Conservation (phyloP, 2,113 vertebrate species). For the Macheiramphus alcinus region DNA sequence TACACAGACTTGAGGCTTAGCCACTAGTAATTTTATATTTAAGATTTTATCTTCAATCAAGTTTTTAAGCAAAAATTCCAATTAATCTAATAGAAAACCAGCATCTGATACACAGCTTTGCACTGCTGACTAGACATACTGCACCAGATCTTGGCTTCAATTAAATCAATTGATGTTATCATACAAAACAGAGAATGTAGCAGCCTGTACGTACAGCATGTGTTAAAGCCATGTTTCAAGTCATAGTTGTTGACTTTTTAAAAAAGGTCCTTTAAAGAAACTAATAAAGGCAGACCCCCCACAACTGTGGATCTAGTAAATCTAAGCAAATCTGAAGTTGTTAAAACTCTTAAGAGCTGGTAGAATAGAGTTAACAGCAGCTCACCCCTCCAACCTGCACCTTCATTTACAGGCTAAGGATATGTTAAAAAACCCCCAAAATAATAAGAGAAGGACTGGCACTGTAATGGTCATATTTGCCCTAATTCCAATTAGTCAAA, state of each 20-base stretch:
- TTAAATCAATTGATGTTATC: constrained; percentile 10
- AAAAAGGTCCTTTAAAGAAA: not conserved
- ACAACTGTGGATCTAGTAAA: not conserved
- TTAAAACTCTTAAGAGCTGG: not conserved
- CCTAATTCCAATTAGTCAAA: not conserved
- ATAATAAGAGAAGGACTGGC: not conserved
- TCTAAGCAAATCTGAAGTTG: not conserved
- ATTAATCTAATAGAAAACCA: not conserved
- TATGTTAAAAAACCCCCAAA: not conserved
- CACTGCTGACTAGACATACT: not conserved
- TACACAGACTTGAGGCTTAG: not conserved
- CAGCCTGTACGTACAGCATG: not conserved
- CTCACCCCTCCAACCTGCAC: not conserved
- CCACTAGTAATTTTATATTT: not conserved
- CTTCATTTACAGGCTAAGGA: not conserved
- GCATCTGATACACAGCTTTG: not conserved
- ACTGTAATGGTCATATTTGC: not conserved
- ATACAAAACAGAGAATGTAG: not conserved
- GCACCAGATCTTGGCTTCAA: not conserved
- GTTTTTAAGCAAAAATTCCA: constrained; percentile 2
- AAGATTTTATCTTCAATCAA: constrained; percentile 43
- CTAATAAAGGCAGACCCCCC: not conserved
- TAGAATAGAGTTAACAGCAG: not conserved
- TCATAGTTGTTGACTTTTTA: not conserved
- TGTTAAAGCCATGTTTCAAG: not conserved